A percentile compares a stretch with the other conserved stretches of the same genome.
phyloP scores from a whole-genome alignment of 2,113 vertebrate species.

The Cyanistes caeruleus region DNA sequence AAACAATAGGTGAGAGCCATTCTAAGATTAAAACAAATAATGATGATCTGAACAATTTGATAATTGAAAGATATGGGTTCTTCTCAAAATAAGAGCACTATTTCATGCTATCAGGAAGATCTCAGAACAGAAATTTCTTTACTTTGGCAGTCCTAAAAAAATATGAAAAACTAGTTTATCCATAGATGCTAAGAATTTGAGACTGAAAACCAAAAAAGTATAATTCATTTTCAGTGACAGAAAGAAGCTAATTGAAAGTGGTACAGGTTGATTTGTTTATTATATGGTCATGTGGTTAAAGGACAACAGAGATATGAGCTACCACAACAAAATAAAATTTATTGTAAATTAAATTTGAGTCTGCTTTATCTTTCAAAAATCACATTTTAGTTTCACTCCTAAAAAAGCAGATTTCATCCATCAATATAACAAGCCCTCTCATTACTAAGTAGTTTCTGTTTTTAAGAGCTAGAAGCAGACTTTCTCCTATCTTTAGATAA shows the following conservation, averaged over 20 bases:
- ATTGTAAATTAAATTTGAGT: background rate
- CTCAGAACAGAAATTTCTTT: background rate
- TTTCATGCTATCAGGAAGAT: background rate
- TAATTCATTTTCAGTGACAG: background rate
- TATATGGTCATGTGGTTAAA: background rate
- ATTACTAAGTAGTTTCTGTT: background rate
- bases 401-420: background rate
- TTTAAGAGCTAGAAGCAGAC: background rate
- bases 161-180: background rate
- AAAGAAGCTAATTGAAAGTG: background rate
- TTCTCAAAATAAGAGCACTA: background rate
- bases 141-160: background rate
- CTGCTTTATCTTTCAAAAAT: background rate
- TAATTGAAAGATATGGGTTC: background rate
- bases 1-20: accelerated
- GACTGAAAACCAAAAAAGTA: background rate
- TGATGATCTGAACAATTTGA: background rate
- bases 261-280: background rate
- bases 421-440: background rate
- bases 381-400: background rate
- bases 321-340: background rate
- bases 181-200: background rate
- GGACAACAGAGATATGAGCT: background rate
- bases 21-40: background rate
- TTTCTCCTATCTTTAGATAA: background rate